Evolutionary conservation across 2,888 invertebrate species (phyloP).

Genomic region (Thymelicus lineola): DNA sequence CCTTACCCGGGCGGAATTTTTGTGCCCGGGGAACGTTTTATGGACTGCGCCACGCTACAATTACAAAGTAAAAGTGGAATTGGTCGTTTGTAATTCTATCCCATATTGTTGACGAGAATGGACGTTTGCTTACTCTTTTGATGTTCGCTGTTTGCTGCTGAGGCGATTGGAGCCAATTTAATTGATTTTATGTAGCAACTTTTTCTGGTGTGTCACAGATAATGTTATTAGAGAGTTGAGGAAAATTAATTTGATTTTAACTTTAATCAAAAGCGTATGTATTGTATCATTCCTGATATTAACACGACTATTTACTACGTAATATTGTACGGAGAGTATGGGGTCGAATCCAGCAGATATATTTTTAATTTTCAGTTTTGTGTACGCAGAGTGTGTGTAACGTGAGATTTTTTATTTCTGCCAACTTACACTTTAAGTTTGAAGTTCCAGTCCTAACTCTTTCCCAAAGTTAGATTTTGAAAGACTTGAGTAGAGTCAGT

Average conservation of each 20-base stretch:
- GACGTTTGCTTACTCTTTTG: conserved; percentile 39
- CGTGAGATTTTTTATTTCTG: too few species aligned
- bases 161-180: conserved; percentile 10
- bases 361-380: too few species aligned
- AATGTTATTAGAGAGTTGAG: not conserved
- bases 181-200: conserved; percentile 9
- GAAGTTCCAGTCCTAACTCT: too few species aligned
- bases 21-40: conserved; percentile 72
- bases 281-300: too few species aligned
- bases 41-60: conserved; percentile 78
- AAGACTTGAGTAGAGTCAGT: too few species aligned
- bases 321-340: too few species aligned
- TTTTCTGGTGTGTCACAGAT: not conserved
- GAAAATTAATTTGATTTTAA: not conserved
- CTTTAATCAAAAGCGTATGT: too few species aligned
- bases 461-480: too few species aligned
- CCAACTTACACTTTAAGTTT: too few species aligned
- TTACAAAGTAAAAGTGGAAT: conserved; percentile 84
- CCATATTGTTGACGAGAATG: conserved; percentile 66
- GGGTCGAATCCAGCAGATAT: too few species aligned
- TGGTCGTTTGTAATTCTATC: conserved; percentile 75
- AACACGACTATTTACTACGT: too few species aligned
- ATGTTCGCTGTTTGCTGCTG: conserved; percentile 27
- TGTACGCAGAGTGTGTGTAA: too few species aligned
- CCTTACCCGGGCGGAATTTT: conserved; percentile 70